Conservation (phyloP, 2,797 vertebrate species). For the Neosilurus hyrtlii region DNA sequence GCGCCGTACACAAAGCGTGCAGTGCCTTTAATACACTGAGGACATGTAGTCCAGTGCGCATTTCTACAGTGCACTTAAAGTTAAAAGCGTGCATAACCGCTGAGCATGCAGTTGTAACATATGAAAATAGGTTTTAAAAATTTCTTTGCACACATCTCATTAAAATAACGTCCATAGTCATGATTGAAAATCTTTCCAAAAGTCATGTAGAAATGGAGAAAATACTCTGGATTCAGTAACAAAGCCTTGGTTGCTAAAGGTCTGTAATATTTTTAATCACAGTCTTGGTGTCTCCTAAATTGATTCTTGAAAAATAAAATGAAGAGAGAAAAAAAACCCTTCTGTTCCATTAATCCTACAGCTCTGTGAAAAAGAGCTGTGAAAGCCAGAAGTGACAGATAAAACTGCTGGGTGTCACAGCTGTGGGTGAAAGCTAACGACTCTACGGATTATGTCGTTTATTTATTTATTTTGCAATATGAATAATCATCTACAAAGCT, state of each 20-base stretch:
- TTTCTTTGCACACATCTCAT: not conserved
- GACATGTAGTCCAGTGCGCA: constrained; percentile 54
- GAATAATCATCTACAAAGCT: constrained; percentile 9
- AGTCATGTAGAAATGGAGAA: constrained; percentile 29
- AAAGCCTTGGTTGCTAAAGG: constrained; percentile 26
- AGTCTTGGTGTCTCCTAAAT: constrained; percentile 21
- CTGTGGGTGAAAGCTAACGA: not conserved
- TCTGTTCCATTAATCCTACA: not conserved
- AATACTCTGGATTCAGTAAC: constrained; percentile 37
- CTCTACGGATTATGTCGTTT: not conserved
- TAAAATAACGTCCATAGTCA: constrained; percentile 26
- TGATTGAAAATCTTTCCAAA: constrained; percentile 33
- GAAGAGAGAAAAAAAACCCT: not conserved
- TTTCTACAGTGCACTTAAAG: constrained; percentile 38
- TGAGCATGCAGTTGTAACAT: constrained; percentile 39
- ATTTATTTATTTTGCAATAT: not conserved
- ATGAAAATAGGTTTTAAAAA: constrained; percentile 37
- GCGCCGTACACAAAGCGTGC: constrained; percentile 45
- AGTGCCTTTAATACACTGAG: constrained; percentile 48
- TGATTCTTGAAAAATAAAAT: not conserved
- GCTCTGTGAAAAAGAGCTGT: not conserved
- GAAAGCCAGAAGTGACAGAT: not conserved
- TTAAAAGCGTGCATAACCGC: constrained; percentile 36
- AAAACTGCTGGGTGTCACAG: not conserved
- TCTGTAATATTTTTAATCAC: constrained; percentile 28